Evolutionary conservation across 2,797 vertebrate species (phyloP), one percentile per base, ranked within the genome.

Genomic region (Rhyacichthys aspro): DNA sequence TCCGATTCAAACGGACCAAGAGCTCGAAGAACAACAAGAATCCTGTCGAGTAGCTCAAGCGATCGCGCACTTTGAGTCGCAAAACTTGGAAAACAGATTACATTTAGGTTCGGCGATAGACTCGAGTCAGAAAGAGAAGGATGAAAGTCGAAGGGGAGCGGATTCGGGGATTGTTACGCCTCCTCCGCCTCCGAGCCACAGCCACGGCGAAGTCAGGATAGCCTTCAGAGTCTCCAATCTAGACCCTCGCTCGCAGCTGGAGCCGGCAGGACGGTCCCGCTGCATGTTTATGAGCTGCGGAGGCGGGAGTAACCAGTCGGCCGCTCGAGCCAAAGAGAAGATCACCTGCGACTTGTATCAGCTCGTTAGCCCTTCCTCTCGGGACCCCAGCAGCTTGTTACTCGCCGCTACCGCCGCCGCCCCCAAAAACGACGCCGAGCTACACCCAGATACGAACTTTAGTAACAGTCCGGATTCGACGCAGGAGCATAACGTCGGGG

Each of bases 291-390:
- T 95, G 94, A 93, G 94, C 42, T 94, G 94, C 58, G 87, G 94
- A 0, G 89, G 88, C 0, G 88, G 91, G 1, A 77, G 59, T 1
- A 89, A 90, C 55, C 91, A 94, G 4, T 83, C 90, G 0, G 89
- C 88, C 0, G 81, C 93, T 41, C 82, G 94, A 32, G 87, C 94
- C 74, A 95, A 97, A 88, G 96, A 98, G 87, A 96, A 97, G 88
- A 98, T 98, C 85, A 98, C 96, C 11, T 98, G 96, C 1, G 96
- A 98, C 90, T 91, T 98, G 34, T 98, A 98, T 86, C 96, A 96
- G 68, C 90, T 98, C 0, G 92, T 98, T 72, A 96, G 94, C 72
- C 95, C 96, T 0, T 95, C 94, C 0, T 92, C 91, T 7, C 87
- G 92, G n/a, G 95, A 96, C 19, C 91, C 94, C 28, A 81, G 93